Evolutionary conservation across 1,140 invertebrate species (phyloP).

Genomic region (Panulirus ornatus): DNA sequence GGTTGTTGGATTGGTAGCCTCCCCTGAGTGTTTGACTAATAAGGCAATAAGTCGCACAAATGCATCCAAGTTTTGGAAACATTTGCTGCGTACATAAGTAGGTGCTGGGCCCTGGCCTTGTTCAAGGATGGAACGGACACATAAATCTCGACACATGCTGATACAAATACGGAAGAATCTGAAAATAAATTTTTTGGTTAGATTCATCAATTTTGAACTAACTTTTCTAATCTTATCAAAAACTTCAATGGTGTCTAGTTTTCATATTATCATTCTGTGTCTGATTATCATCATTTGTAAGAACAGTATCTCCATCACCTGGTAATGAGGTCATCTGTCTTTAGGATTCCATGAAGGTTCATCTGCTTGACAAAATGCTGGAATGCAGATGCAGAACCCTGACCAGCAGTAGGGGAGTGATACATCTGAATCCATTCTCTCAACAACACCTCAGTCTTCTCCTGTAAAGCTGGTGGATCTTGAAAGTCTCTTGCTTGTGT

Average conservation of each 20-base stretch:
- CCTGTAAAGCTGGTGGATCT: conserved; percentile 94
- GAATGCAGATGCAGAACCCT: conserved; percentile 96
- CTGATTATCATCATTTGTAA: too few species aligned
- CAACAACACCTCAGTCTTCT: conserved; percentile 96
- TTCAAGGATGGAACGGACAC: conserved; percentile 87
- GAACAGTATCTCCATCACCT: conserved; percentile 79
- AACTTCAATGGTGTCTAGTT: too few species aligned
- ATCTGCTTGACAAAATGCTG: conserved; percentile 95
- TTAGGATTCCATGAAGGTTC: conserved; percentile 97
- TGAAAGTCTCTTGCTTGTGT: conserved; percentile 91
- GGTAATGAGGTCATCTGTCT: conserved; percentile 98
- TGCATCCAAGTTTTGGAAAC: conserved; percentile 96
- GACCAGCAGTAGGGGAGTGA: conserved; percentile 86
- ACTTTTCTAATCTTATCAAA: too few species aligned
- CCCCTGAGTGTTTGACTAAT: conserved; percentile 95
- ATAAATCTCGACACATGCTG: conserved; percentile 97
- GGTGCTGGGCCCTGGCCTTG: conserved; percentile 75
- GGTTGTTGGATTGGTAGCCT: conserved; percentile 91
- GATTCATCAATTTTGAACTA: too few species aligned
- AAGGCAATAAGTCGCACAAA: conserved; percentile 96
- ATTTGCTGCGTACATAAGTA: conserved; percentile 87
- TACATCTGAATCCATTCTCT: conserved; percentile 97
- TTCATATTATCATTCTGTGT: too few species aligned
- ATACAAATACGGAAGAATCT: conserved; percentile 96
- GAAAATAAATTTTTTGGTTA: too few species aligned